Conservation (phyloP, 2,113 vertebrate species). For the Cathartes aura region DNA sequence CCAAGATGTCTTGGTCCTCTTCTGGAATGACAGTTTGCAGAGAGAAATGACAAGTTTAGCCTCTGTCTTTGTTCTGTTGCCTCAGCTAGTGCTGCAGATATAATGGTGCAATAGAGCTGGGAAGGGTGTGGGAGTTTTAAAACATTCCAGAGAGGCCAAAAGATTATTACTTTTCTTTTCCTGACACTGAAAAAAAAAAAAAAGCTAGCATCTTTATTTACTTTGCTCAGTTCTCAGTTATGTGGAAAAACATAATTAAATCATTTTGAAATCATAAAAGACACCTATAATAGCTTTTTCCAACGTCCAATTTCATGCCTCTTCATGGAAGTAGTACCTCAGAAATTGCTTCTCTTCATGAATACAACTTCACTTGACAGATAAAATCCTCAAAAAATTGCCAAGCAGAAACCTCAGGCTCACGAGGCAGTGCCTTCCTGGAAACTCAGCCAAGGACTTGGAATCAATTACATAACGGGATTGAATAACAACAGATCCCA, state of each 20-base stretch:
- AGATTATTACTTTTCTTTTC: not conserved
- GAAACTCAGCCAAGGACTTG: slow-evolving; percentile 36
- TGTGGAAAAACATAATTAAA: slow-evolving; percentile 59
- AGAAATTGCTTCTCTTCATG: slow-evolving; percentile 56
- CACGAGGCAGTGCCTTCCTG: not conserved
- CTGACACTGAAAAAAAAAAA: not conserved
- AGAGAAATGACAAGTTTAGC: not conserved
- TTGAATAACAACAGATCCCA: not conserved
- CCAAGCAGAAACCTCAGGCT: slow-evolving; percentile 24
- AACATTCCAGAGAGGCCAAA: not conserved
- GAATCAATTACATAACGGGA: slow-evolving; percentile 32
- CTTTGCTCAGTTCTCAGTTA: not conserved
- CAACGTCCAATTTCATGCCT: slow-evolving; percentile 47
- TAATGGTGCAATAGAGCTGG: not conserved
- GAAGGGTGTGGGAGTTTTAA: not conserved
- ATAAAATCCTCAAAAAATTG: slow-evolving; percentile 66
- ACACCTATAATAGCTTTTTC: slow-evolving; percentile 45
- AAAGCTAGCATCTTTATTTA: slow-evolving; percentile 4
- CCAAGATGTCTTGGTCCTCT: not conserved
- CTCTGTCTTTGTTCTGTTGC: not conserved
- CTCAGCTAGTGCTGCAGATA: not conserved
- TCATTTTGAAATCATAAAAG: slow-evolving; percentile 51
- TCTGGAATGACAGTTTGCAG: not conserved
- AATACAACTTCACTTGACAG: slow-evolving; percentile 47
- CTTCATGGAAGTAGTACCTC: slow-evolving; percentile 52